A percentile compares a stretch with the other conserved stretches of the same genome.
Conservation (phyloP, 1,140 invertebrate genomes). For the Temnothorax longispinosus region DNA sequence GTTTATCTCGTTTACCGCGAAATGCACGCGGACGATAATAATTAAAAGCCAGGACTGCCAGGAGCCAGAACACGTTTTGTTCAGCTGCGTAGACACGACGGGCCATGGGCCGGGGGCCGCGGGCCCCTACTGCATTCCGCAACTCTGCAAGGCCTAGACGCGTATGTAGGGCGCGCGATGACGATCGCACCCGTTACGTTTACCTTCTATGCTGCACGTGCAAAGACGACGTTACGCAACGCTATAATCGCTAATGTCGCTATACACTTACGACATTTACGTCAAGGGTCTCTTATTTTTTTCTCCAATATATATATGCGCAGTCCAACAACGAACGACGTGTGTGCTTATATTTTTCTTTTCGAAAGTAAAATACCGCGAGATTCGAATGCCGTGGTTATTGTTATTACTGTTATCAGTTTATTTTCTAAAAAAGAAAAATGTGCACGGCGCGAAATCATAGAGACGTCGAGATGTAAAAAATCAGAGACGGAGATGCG, state of each 20-base stretch:
- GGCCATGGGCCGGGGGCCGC: no score
- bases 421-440: no score
- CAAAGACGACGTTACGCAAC: not conserved
- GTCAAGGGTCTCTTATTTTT: not conserved
- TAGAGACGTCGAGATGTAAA: no score
- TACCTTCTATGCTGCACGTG: not conserved
- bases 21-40: not conserved
- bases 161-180: conserved; percentile 39
- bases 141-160: not conserved
- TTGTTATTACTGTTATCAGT: no score
- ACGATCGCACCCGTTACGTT: not conserved
- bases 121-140: no score
- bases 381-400: no score
- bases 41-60: not conserved
- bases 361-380: no score
- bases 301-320: not conserved
- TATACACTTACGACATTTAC: no score
- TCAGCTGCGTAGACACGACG: not conserved
- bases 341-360: no score
- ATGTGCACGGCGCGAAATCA: no score
- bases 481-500: no score
- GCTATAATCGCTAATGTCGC: not conserved
- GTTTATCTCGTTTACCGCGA: not conserved
- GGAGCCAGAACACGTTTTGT: not conserved
- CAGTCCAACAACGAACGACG: no score